Conservation (phyloP, 1,140 invertebrate species). For the Nixonia krombeini region DNA sequence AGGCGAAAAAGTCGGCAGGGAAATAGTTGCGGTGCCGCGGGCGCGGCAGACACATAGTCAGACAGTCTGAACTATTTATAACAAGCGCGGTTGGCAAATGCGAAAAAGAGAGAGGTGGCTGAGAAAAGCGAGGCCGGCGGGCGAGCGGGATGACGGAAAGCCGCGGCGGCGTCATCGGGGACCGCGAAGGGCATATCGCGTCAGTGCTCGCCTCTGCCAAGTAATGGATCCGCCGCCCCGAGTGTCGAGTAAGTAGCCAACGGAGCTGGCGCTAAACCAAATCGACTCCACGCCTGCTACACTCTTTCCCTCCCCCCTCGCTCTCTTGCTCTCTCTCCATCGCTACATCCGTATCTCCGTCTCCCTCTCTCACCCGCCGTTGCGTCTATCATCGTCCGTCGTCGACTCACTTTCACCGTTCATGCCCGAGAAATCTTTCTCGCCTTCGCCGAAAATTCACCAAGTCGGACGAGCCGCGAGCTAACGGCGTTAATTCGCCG, state of each 20-base stretch:
- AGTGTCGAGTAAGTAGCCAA: no score
- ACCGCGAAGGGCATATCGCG: not conserved
- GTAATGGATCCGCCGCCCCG: conserved; percentile 13
- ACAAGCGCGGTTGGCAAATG: conserved; percentile 22
- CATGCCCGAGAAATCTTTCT: conserved; percentile 13
- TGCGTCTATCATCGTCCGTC: conserved; percentile 15
- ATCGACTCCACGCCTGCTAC: no score
- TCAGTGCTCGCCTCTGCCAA: conserved; percentile 5
- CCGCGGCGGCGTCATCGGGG: no score
- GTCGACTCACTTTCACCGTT: conserved; percentile 15
- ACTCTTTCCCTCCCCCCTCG: conserved; percentile 3
- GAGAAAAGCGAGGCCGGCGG: not conserved
- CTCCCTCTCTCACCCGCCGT: conserved; percentile 3
- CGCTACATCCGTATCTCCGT: no score
- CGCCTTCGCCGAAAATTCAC: conserved; percentile 16
- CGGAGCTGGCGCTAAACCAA: conserved; percentile 33
- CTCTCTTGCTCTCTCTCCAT: conserved; percentile 8
- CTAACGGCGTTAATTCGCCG: conserved; percentile 9
- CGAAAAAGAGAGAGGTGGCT: conserved; percentile 23
- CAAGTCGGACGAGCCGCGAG: conserved; percentile 1
- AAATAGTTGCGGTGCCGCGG: conserved; percentile 17
- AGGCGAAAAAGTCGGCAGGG: conserved; percentile 34
- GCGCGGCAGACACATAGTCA: conserved; percentile 43
- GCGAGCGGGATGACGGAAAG: no score
- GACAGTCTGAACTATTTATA: conserved; percentile 47